phyloP scores from a whole-genome alignment of 2,113 vertebrate genomes.

The Pundamilia nyererei region DNA sequence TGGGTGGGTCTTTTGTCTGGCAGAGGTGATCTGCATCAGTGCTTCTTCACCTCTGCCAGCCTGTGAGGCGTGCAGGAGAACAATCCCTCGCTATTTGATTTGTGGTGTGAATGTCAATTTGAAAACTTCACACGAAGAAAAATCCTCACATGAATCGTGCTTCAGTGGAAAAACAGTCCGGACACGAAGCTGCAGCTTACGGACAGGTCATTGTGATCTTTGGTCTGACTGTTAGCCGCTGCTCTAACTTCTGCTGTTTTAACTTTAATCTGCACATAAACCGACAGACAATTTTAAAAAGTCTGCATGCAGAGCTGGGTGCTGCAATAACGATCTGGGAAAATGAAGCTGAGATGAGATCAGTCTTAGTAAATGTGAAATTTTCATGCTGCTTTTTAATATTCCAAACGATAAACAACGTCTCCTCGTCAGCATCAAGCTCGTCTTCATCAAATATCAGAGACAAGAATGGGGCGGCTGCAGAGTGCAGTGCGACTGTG shows the following conservation, averaged over 20 bases:
- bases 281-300: background rate
- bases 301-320: background rate
- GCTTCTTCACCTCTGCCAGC: background rate
- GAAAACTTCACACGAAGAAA: background rate
- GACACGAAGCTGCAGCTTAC: background rate
- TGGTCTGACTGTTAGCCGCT: background rate
- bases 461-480: background rate
- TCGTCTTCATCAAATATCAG: background rate
- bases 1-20: slow-evolving; percentile 43
- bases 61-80: slow-evolving; percentile 1
- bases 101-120: slow-evolving; percentile 3
- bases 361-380: background rate
- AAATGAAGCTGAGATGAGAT: background rate
- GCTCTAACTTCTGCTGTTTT: background rate
- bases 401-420: background rate
- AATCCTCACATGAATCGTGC: background rate
- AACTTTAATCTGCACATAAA: background rate
- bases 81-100: background rate
- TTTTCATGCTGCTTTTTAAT: background rate
- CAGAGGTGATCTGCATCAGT: slow-evolving; percentile 55
- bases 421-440: background rate
- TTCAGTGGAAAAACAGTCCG: background rate
- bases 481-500: background rate
- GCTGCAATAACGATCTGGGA: background rate
- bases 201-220: background rate